A percentile compares a stretch with the other conserved stretches of the same genome.
These are phyloP conservation scores for Harpagoxenus sublaevis DNA, from an alignment of 2,888 invertebrate genomes.

Conservation along the genomic window DNA sequence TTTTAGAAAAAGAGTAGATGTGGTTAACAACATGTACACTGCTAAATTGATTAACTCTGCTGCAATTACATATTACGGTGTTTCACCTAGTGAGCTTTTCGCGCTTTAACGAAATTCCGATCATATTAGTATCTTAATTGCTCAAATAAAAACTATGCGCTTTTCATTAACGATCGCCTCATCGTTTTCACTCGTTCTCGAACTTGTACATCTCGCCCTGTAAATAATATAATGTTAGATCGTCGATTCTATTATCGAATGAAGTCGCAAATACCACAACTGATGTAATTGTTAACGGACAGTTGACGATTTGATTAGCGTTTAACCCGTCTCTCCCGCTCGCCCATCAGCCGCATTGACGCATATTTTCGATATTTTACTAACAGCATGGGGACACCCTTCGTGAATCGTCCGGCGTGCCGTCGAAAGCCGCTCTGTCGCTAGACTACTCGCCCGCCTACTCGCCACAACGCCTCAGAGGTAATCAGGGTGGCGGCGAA, in stretches of 20 bases:
- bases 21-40: conserved; percentile 77
- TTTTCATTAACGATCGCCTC: conserved; percentile 40
- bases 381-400: conserved; percentile 89
- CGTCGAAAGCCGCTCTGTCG: conserved; percentile 77
- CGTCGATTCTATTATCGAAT: not conserved
- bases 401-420: conserved; percentile 77
- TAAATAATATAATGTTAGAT: conserved; percentile 26
- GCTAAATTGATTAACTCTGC: conserved; percentile 74
- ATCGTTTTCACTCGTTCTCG: conserved; percentile 2
- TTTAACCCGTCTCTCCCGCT: conserved; percentile 45
- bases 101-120: conserved; percentile 9
- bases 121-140: not conserved
- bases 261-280: conserved; percentile 66
- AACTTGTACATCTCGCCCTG: not conserved
- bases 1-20: conserved; percentile 71
- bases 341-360: conserved; percentile 64
- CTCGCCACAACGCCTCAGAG: conserved; percentile 76
- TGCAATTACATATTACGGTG: conserved; percentile 82
- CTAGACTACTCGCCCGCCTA: conserved; percentile 79
- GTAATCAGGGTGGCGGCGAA: conserved; percentile 74
- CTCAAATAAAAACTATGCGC: conserved; percentile 38
- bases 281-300: conserved; percentile 69
- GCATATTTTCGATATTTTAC: conserved; percentile 86
- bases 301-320: conserved; percentile 25
- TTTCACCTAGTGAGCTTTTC: conserved; percentile 68